phyloP scores from a whole-genome alignment of 2,888 invertebrate genomes.

The Allacma fusca region DNA sequence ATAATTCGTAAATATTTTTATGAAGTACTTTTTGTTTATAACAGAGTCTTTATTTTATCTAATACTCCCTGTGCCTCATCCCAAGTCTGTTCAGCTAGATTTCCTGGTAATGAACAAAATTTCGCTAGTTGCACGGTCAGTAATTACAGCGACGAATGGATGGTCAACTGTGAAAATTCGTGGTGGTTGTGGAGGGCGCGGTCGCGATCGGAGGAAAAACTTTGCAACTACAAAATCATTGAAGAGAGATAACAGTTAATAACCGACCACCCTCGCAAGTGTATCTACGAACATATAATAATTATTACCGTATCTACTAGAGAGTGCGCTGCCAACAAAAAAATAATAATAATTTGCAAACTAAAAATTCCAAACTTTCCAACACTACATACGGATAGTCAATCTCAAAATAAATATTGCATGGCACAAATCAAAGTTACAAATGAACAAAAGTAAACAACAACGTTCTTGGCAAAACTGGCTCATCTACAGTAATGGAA shows the following conservation, averaged over 20 bases:
- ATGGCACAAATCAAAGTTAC: no score
- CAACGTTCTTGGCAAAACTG: no score
- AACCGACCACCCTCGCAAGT: neutral
- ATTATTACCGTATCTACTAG: no score
- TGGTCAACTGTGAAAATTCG: constrained; percentile 33
- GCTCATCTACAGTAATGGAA: no score
- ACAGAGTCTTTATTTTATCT: neutral
- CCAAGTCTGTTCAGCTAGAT: constrained; percentile 12
- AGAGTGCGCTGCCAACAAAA: no score
- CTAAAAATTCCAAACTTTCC: no score
- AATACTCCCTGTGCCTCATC: neutral
- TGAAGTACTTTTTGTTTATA: no score
- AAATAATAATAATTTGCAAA: no score
- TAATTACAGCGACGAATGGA: constrained; percentile 44
- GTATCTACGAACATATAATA: neutral
- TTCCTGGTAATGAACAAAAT: constrained; percentile 25
- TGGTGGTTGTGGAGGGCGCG: neutral
- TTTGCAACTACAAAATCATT: constrained; percentile 26
- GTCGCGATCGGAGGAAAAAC: constrained; percentile 19
- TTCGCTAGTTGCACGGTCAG: constrained; percentile 25
- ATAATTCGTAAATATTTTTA: no score
- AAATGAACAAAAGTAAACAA: no score
- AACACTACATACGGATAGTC: no score
- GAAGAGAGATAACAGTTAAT: constrained; percentile 10
- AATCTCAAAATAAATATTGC: no score